phyloP scores from a whole-genome alignment of 2,113 vertebrate species.

The Nothobranchius furzeri region DNA sequence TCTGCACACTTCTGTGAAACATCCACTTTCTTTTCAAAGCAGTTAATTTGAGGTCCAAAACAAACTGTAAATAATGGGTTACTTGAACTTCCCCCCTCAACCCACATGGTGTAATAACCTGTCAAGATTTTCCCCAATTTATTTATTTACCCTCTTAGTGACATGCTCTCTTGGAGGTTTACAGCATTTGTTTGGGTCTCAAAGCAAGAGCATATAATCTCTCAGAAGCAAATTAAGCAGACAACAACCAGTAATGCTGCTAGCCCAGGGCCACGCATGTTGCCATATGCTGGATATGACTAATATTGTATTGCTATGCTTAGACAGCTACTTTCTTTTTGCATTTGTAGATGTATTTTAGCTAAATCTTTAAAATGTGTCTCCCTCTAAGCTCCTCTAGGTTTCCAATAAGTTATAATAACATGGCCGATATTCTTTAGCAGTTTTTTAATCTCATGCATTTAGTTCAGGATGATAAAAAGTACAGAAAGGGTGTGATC shows the following conservation, averaged over 20 bases:
- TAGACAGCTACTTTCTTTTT: constrained; percentile 58
- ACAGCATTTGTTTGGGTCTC: constrained; percentile 71
- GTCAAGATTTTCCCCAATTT: constrained; percentile 73
- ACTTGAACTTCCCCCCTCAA: constrained; percentile 79
- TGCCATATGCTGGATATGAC: constrained; percentile 51
- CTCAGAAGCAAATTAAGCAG: constrained; percentile 63
- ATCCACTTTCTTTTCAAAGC: constrained; percentile 79
- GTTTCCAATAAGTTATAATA: constrained; percentile 80
- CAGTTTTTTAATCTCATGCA: constrained; percentile 68
- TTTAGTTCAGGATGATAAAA: constrained; percentile 38
- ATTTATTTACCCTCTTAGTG: constrained; percentile 73
- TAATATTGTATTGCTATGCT: constrained; percentile 62
- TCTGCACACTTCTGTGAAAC: constrained; percentile 72
- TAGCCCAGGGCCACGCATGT: constrained; percentile 52
- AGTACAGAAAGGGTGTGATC: no score
- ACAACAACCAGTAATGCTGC: constrained; percentile 58
- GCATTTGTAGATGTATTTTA: constrained; percentile 57
- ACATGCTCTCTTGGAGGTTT: constrained; percentile 62
- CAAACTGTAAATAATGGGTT: constrained; percentile 87
- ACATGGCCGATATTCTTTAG: constrained; percentile 76
- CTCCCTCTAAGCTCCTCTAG: constrained; percentile 70
- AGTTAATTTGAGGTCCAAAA: constrained; percentile 79
- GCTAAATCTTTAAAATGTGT: constrained; percentile 58
- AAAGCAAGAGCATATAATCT: constrained; percentile 69
- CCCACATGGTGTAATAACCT: constrained; percentile 84